Evolutionary conservation across 2,797 vertebrate genomes (phyloP), one percentile per base, ranked within the genome.

Genomic region (Benthosema pterotum): DNA sequence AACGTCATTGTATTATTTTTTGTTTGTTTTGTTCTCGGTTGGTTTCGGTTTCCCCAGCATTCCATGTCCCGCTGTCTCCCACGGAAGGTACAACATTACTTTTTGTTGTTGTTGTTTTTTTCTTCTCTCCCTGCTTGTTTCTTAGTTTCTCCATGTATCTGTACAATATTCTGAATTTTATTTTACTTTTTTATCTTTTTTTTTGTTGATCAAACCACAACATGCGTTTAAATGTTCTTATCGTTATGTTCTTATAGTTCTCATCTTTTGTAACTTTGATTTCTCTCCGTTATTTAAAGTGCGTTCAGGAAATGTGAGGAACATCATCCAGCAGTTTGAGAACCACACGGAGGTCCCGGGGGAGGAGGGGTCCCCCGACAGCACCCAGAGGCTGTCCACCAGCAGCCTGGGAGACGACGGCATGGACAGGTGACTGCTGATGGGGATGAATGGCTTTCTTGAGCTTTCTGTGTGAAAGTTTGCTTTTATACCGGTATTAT

Each of bases 321-420:
- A 95, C 88, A 98, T 98, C 75, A 97, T 98, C 57, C 95, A 97
- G 89, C 96, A 97, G 87, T 98, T 98, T 84, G 96, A 98, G 90
- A 97, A 94, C 77, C 91, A 90, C 85, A 74, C 86, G 0, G 89
- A 90, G 42, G 51, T 68, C 1, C 15, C 71, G 0, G 86, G 70
- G 3, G 92, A 93, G 1, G 95, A 95, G 0, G 81, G 83, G 17
- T 90, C 75, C 0, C 79, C 80, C 0, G 88, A 93, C 57, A n/a
- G n/a, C n/a, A 63, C 81, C 0, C 95, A 94, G 63, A 90, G 93
- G 0, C 88, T 96, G 2, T 97, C 95, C 19, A 92, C 93, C 0
- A 93, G 95, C 86, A 96, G 95, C 89, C 94, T 96, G 63, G 95
- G 95, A 0, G 95, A 96, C 13, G 95, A 97, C 52, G 69, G 92